Base-by-base conservation (phyloP, 1,140 invertebrate species). In the Sitophilus oryzae region DNA sequence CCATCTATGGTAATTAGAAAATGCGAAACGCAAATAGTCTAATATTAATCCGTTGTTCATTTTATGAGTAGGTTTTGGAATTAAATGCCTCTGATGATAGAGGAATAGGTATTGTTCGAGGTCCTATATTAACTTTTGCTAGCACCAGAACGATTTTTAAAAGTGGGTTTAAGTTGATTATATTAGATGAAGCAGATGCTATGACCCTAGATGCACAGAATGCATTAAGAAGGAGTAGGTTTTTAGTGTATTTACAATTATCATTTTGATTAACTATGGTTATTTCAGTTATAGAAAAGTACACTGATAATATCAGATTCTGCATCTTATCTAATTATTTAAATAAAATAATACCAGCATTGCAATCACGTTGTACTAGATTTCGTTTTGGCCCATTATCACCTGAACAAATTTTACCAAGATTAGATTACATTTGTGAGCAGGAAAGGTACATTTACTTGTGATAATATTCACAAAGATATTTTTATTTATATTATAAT, bases 171-270 rank as follows among this genome's bases (percentile, higher is more conserved):
- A 99, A 99, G 73, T 76, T 99, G 10, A 92, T 99, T 37, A 98
- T 99, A 62, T 74, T 99, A 9, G 97, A 99, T 82, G 97, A 99
- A 81, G 96, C 96, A 8, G 97, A 99, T 82, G 93, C 96, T 1
- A 99, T 99, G 97, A 99, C 97, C 2, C 91, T 93, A 71, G 96
- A 99, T 84, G 97, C 97, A 2, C 97, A 99, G 74, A 98, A 98
- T 84, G 96, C 96, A 22, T 76, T 99, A 1, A 80, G 96, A 63
- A 85, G 96, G 83, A 93, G 91, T 93, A 79, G 81, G 77, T 72
- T 19, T 22, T 36, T 42, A 11, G 20, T 35, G 42, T 41, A 51
- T 22, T 22, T 40, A 36, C 16, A 22, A 51, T 42, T 38, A 38
- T 16, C 6, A 23, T 14, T 40, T 47, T 10, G 46, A 15, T 52